phyloP scores from a whole-genome alignment of 2,888 invertebrate genomes.

The Biston betularia region DNA sequence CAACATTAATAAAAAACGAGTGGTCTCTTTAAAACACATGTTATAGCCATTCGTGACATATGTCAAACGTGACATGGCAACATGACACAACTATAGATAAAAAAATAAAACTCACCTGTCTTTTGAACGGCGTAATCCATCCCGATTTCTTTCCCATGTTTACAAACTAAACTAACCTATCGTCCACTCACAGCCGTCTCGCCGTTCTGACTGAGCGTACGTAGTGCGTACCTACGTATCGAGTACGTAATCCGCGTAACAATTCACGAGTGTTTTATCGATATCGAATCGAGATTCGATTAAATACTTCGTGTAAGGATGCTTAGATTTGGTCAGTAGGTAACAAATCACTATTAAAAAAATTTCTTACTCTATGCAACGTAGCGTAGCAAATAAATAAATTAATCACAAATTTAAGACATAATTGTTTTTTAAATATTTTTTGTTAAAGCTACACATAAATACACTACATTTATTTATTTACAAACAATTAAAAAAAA shows the following conservation, averaged over 20 bases:
- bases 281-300: constrained; percentile 9
- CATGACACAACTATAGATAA: no score
- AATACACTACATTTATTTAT: no score
- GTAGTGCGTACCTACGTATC: neutral
- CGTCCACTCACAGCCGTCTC: constrained; percentile 17
- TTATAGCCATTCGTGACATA: no score
- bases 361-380: no score
- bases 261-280: constrained; percentile 14
- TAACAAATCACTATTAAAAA: neutral
- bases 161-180: constrained; percentile 15
- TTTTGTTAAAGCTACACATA: no score
- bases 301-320: neutral
- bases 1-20: no score
- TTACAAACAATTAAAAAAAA: no score
- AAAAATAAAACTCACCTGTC: constrained; percentile 37
- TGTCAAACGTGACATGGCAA: no score
- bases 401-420: no score
- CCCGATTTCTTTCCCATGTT: constrained; percentile 33
- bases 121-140: constrained; percentile 46
- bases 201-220: constrained; percentile 4
- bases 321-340: neutral
- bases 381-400: no score
- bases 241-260: constrained; percentile 18
- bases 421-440: no score
- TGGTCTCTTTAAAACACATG: no score